Evolutionary conservation across 2,888 invertebrate genomes (phyloP).

Genomic region (Leptinotarsa tumamoca): DNA sequence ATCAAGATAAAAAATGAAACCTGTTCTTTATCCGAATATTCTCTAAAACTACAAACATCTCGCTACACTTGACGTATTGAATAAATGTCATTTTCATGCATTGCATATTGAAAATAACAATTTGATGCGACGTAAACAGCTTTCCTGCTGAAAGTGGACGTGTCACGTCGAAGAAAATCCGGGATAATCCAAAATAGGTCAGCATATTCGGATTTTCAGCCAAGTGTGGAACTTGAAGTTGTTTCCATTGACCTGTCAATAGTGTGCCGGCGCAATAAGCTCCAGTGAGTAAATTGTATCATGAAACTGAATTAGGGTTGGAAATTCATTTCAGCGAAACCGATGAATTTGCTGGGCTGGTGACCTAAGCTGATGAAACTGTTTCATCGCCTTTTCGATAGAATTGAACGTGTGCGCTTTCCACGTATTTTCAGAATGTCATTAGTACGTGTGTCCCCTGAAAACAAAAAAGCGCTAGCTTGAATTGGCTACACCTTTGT

Average conservation of each 20-base stretch:
- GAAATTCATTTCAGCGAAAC: background rate
- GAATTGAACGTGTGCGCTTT: background rate
- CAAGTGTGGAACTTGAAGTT: background rate
- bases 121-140: background rate
- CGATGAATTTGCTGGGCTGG: conserved; percentile 4
- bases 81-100: background rate
- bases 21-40: no score
- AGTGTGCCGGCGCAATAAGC: conserved; percentile 1
- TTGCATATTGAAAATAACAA: background rate
- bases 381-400: background rate
- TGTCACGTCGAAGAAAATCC: background rate
- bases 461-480: background rate
- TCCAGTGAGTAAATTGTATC: conserved; percentile 5
- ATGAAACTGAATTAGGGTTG: conserved; percentile 6
- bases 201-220: conserved; percentile 5
- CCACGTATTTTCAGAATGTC: background rate
- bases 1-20: no score
- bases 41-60: no score
- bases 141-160: background rate
- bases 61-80: background rate
- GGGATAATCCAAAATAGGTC: background rate
- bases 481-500: no score
- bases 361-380: conserved; percentile 1
- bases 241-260: conserved; percentile 10
- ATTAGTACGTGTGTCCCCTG: background rate